Conservation (phyloP, 1,140 invertebrate genomes). For the Delia radicum region DNA sequence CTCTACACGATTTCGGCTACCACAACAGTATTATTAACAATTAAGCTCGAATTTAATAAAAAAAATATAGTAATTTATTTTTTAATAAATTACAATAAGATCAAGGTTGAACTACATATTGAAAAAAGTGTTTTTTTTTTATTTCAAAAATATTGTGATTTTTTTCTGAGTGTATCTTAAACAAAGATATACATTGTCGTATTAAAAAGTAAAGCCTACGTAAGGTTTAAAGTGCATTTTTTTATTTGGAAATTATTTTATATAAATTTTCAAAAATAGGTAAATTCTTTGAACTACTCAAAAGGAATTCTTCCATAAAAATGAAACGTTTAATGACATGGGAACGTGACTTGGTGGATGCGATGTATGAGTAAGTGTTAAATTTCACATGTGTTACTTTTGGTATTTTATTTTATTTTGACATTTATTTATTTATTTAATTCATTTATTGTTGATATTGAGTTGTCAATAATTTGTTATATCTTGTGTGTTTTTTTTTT, state of each 20-base stretch:
- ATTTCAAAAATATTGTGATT: no score
- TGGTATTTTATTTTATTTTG: background rate
- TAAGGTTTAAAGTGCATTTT: no score
- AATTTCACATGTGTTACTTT: slow-evolving; percentile 35
- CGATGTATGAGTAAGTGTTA: slow-evolving; percentile 53
- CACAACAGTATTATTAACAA: background rate
- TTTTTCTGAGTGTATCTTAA: no score
- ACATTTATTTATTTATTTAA: background rate
- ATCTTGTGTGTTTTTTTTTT: background rate
- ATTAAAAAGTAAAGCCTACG: no score
- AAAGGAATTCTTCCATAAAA: slow-evolving; percentile 31
- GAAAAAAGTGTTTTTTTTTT: no score
- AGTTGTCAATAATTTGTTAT: background rate
- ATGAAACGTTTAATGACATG: slow-evolving; percentile 54
- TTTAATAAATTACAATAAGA: no score
- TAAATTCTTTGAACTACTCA: no score
- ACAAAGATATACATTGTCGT: no score
- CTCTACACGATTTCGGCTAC: background rate
- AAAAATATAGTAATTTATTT: background rate
- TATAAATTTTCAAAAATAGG: no score
- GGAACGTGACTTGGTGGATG: slow-evolving; percentile 54
- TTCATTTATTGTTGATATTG: background rate
- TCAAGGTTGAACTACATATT: no score
- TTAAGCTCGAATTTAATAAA: background rate
- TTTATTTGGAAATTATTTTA: no score